Conservation (phyloP, 2,113 vertebrate species). For the Tyto alba region DNA sequence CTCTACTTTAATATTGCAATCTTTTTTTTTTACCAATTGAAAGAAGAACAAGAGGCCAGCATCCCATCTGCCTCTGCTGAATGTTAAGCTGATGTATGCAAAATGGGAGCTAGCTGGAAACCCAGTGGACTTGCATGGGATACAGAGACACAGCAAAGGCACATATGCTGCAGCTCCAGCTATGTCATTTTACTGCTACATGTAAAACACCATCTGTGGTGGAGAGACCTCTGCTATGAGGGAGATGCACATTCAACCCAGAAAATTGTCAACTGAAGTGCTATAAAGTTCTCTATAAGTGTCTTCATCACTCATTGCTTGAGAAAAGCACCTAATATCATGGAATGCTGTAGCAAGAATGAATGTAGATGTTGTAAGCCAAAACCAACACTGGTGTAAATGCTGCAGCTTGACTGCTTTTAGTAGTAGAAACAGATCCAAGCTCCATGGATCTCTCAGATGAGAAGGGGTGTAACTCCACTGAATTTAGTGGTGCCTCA, state of each 20-base stretch:
- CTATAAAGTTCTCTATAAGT: neutral
- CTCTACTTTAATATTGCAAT: neutral
- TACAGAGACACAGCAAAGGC: constrained; percentile 36
- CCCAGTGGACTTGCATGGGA: neutral
- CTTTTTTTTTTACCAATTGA: neutral
- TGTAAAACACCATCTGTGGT: constrained; percentile 65
- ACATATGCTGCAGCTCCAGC: constrained; percentile 46
- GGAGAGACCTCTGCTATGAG: constrained; percentile 26
- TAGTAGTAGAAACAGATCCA: neutral
- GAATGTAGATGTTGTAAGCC: neutral
- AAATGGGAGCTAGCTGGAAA: constrained; percentile 16
- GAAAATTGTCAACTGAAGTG: constrained; percentile 15
- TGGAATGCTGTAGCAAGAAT: neutral
- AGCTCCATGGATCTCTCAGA: neutral
- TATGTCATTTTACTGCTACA: constrained; percentile 22
- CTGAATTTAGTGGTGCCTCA: neutral
- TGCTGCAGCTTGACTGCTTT: neutral
- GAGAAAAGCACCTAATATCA: neutral
- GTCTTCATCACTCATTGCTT: neutral
- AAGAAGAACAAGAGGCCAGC: constrained; percentile 10
- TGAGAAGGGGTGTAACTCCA: neutral
- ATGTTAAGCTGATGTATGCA: constrained; percentile 48
- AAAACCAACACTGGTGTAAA: neutral
- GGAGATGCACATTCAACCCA: neutral
- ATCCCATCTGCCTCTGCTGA: constrained; percentile 56